Evolutionary conservation across 1,140 invertebrate genomes (phyloP), one percentile per base, ranked within the genome.

Genomic region (Diplogasteroides magnus): DNA sequence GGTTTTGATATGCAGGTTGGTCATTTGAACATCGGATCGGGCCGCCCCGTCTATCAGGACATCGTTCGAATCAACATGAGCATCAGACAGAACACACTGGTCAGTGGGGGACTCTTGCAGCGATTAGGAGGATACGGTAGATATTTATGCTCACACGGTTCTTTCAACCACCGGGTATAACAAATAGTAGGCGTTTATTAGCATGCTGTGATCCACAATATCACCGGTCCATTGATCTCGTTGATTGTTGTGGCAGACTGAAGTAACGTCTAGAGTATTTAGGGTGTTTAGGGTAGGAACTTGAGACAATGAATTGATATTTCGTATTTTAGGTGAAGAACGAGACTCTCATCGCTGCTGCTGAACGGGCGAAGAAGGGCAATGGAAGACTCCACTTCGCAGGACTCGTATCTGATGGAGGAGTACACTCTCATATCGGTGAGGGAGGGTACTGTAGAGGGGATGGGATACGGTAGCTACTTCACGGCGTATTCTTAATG

Each of bases 1-100:
- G 37, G 6, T 11, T 6, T 48, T 48, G 37, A 48, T 48, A 6
- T 63, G 19, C 64, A 67, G 64, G 86, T 87, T 25, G 86, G 86
- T 23, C 86, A 86, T 76, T 72, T 86, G 72, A 87, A 86, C 73
- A 85, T 86, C 68, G 86, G 86, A 19, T 85, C 86, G 62, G 86
- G 86, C 29, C 77, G 86, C 61, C 85, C 86, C 1, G 81, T 87
- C 31, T 86, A 86, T 74, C 86, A 83, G 77, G 85, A 86, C 73
- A 86, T 86, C 65, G 84, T 86, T 25, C 77, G 86, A 13, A 86
- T 86, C 58, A 85, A 86, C 67, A 75, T 84, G 69, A 77, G 83
- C 27, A 77, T 85, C 1, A 71, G 78, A 37, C 81, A 79, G 57
- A 84, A 85, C 31, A 77, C 76, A 15, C 77, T 86, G 27, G 61